These are phyloP conservation scores for Listronotus oregonensis DNA, from an alignment of 1,140 invertebrate genomes.

Conservation along the genomic window DNA sequence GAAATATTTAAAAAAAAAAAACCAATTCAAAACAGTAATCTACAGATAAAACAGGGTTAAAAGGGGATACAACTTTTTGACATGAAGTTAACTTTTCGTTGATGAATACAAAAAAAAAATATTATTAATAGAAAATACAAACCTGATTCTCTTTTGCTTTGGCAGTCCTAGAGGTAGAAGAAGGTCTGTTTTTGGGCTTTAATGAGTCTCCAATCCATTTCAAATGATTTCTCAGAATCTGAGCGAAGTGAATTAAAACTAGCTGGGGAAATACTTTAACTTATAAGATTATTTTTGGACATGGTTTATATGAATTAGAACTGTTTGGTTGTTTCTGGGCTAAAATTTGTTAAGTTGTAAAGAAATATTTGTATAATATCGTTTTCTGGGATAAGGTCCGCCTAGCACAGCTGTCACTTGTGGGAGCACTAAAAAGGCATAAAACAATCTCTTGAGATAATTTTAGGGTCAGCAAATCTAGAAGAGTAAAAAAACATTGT, in stretches of 20 bases:
- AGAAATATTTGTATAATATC: conserved; percentile 10
- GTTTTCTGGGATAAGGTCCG: conserved; percentile 21
- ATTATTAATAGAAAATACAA: not conserved
- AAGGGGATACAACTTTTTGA: too few relatives aligned
- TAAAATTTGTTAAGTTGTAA: conserved; percentile 14
- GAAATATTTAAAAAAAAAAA: too few relatives aligned
- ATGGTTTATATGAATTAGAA: conserved; percentile 31
- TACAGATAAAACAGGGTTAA: too few relatives aligned
- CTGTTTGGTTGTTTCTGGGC: not conserved
- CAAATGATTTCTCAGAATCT: conserved; percentile 49
- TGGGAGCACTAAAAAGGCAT: conserved; percentile 26
- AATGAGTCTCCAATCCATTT: conserved; percentile 49
- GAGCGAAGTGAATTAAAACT: conserved; percentile 53
- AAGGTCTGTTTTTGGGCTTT: conserved; percentile 42
- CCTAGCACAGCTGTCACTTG: conserved; percentile 38
- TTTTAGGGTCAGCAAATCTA: conserved; percentile 16
- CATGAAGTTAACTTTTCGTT: too few relatives aligned
- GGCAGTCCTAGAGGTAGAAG: conserved; percentile 65
- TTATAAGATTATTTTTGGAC: conserved; percentile 52
- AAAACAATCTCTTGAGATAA: conserved; percentile 13
- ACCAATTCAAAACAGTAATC: too few relatives aligned
- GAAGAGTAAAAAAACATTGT: conserved; percentile 29
- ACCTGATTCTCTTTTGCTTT: conserved; percentile 90
- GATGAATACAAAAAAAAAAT: too few relatives aligned
- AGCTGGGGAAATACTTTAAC: conserved; percentile 53